These are phyloP conservation scores for Simalia tracyae DNA, from an alignment of 2,797 vertebrate species.

Conservation along the genomic window DNA sequence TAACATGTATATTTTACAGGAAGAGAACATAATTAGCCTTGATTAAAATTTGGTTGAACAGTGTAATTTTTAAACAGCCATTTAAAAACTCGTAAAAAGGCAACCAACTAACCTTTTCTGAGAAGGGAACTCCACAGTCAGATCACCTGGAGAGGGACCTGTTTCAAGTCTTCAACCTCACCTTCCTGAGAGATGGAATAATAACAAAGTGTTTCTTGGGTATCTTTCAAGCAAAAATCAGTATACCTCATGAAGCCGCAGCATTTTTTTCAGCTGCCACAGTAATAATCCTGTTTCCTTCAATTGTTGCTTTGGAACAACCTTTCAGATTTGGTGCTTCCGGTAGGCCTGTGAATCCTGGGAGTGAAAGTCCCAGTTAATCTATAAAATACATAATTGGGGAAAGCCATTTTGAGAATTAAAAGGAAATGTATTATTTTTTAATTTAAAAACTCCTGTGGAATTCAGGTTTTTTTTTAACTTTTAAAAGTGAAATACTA, in stretches of 20 bases:
- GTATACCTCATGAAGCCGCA: not conserved
- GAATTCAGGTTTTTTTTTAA: not conserved
- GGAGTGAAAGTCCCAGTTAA: too few species aligned
- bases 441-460: not conserved
- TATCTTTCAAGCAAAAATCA: conserved; percentile 16
- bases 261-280: not conserved
- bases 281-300: not conserved
- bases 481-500: not conserved
- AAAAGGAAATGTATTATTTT: not conserved
- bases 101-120: not conserved
- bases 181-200: not conserved
- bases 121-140: not conserved
- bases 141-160: not conserved
- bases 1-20: not conserved
- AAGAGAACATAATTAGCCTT: not conserved
- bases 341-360: too few species aligned
- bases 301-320: too few species aligned
- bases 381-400: too few species aligned
- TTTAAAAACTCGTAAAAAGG: not conserved
- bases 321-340: too few species aligned
- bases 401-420: not conserved
- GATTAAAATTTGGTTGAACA: not conserved
- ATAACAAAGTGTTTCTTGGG: not conserved
- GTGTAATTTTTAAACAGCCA: not conserved
- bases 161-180: not conserved